Evolutionary conservation across 2,113 vertebrate species (phyloP).

Genomic region (Sigmodon hispidus): DNA sequence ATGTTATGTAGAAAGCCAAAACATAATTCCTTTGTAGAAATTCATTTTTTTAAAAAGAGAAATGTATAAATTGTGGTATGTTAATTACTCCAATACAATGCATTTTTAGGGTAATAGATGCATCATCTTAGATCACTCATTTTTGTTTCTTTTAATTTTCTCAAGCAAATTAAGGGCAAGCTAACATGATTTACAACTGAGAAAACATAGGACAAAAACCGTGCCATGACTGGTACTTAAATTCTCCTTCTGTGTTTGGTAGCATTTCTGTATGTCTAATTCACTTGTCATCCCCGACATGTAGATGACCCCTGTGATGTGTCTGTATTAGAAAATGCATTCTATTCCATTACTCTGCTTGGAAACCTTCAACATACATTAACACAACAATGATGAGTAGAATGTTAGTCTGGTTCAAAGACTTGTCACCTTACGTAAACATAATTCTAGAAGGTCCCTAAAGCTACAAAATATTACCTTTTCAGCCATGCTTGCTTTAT

Average conservation of each 20-base stretch:
- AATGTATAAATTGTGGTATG: not conserved
- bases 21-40: not conserved
- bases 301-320: not conserved
- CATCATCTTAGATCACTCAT: not conserved
- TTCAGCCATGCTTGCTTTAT: not conserved
- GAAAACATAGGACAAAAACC: not conserved
- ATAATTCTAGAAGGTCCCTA: not conserved
- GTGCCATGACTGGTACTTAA: not conserved
- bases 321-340: not conserved
- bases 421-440: slow-evolving; percentile 1
- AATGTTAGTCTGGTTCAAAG: not conserved
- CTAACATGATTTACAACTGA: not conserved
- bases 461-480: not conserved
- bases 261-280: not conserved
- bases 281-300: slow-evolving; percentile 30
- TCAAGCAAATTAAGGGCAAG: not conserved
- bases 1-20: not conserved
- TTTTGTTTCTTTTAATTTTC: not conserved
- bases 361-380: slow-evolving; percentile 40
- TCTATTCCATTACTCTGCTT: not conserved
- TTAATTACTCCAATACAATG: not conserved
- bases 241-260: not conserved
- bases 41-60: not conserved
- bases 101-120: not conserved
- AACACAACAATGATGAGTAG: not conserved